A percentile compares a stretch with the other conserved stretches of the same genome.
Conservation (phyloP, 1,140 invertebrate genomes). For the Latrodectus geometricus region DNA sequence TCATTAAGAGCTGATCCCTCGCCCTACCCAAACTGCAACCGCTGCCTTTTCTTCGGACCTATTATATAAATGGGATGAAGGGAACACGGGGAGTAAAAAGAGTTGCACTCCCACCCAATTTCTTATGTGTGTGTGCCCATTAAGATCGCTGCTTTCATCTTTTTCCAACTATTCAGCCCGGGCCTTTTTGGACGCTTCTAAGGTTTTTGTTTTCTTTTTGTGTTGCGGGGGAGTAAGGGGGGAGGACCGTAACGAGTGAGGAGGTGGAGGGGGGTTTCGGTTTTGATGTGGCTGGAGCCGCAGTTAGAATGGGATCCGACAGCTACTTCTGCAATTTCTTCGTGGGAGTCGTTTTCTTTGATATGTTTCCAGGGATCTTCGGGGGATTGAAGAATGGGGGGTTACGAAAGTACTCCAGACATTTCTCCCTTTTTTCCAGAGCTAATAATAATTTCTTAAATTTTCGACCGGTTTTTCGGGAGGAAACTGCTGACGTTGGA, state of each 20-base stretch:
- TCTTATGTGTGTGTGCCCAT: constrained; percentile 21
- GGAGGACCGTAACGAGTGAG: constrained; percentile 24
- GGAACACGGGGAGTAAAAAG: constrained; percentile 19
- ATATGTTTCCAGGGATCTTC: not conserved
- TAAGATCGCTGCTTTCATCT: constrained; percentile 53
- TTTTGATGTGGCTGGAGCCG: constrained; percentile 37
- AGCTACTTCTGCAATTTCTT: not conserved
- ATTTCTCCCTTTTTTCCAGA: too few species aligned
- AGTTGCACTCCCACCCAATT: constrained; percentile 21
- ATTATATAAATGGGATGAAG: constrained; percentile 53
- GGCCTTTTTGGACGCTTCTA: not conserved
- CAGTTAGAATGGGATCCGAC: not conserved
- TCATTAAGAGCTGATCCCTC: constrained; percentile 35
- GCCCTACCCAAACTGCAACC: not conserved
- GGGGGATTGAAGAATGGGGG: too few species aligned
- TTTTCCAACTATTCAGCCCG: constrained; percentile 18
- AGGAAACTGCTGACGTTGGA: too few species aligned
- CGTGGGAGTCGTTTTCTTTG: not conserved
- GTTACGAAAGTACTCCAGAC: too few species aligned
- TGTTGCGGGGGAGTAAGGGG: not conserved
- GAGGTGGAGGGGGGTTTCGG: not conserved
- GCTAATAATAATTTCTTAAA: too few species aligned
- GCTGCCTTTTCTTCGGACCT: constrained; percentile 44
- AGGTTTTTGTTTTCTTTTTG: not conserved
- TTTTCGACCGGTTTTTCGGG: too few species aligned